A percentile compares a stretch with the other conserved stretches of the same genome.
phyloP scores from a whole-genome alignment of 2,888 invertebrate species.

The Drosophila borealis region DNA sequence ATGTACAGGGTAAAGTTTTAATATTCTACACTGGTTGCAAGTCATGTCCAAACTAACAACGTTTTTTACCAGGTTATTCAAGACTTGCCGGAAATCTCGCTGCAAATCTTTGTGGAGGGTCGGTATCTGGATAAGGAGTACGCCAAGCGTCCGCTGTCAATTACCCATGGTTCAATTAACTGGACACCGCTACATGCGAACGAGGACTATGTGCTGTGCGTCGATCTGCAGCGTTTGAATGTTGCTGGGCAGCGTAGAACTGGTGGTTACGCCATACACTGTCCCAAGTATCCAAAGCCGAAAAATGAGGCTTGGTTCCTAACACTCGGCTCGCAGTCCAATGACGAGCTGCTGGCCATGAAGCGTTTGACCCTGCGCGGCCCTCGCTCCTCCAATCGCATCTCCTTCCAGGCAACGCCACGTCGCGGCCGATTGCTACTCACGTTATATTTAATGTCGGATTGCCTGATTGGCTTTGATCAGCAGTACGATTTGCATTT shows the following conservation, averaged over 20 bases:
- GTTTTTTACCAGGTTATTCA: constrained; percentile 86
- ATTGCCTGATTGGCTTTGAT: constrained; percentile 96
- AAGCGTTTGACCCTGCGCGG: constrained; percentile 89
- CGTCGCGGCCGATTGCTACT: constrained; percentile 91
- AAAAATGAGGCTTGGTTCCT: constrained; percentile 99
- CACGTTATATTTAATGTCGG: constrained; percentile 94
- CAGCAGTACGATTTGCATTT: constrained; percentile 91
- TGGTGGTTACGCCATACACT: constrained; percentile 88
- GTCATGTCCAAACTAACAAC: neutral
- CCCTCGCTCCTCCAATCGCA: constrained; percentile 85
- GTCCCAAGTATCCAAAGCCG: constrained; percentile 94
- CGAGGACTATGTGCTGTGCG: constrained; percentile 90
- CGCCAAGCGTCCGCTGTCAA: constrained; percentile 76
- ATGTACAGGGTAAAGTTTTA: constrained; percentile 86
- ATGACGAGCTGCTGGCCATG: constrained; percentile 91
- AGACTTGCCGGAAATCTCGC: constrained; percentile 88
- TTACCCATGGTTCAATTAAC: constrained; percentile 82
- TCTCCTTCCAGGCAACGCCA: constrained; percentile 88
- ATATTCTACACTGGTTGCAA: too few species aligned
- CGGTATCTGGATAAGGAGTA: constrained; percentile 83
- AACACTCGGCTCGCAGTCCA: constrained; percentile 90
- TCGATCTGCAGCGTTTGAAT: constrained; percentile 86
- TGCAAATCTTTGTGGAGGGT: constrained; percentile 87
- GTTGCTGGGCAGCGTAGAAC: constrained; percentile 84
- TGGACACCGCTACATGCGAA: constrained; percentile 89